Evolutionary conservation across 1,140 invertebrate species (phyloP), one percentile per base, ranked within the genome.

Genomic region (Helicoverpa zea): DNA sequence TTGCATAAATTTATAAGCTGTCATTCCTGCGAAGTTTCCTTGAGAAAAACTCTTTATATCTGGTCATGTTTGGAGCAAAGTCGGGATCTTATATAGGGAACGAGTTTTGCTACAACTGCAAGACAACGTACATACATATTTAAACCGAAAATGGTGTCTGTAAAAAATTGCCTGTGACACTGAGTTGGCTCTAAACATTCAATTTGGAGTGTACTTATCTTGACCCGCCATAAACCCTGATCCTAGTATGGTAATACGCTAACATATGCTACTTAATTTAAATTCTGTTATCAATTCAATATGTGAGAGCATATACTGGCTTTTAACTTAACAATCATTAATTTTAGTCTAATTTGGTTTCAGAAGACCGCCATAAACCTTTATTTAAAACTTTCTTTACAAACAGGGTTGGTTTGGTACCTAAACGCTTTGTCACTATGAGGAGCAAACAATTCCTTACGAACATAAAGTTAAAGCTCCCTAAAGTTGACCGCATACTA

Each of bases 1-100:
- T 87, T 88, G 83, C 82, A 89, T 89, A 85, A 81, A 87, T 85
- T 84, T 88, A 81, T 83, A 81, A 80, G 76, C 58, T 64, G 29
- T 66, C 81, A 81, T 68, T 77, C 35, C 47, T 64, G 30, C 30
- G 49, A 72, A 87, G 77, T 81, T 84, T 81, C 64, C 78, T 86
- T 35, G 63, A 72, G 61, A 70, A 83, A 82, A 54, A 66, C 14
- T 61, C 56, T 84, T 81, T 83, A 52, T 75, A 64, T 79, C 72
- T 78, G 78, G 51, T 29, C 52, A 35, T 79, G 76, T 35, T 58
- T n/a, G 23, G 47, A 52, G 52, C 30, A 63, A 23, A 52, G 76
- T 16, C 54, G 75, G 81, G 81, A 76, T 81, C 76, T 74, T 75
- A 72, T 76, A 82, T 77, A 80, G 79, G 79, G 82, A 80, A 77